phyloP scores from a whole-genome alignment of 2,113 vertebrate genomes.

The Clarias gariepinus region DNA sequence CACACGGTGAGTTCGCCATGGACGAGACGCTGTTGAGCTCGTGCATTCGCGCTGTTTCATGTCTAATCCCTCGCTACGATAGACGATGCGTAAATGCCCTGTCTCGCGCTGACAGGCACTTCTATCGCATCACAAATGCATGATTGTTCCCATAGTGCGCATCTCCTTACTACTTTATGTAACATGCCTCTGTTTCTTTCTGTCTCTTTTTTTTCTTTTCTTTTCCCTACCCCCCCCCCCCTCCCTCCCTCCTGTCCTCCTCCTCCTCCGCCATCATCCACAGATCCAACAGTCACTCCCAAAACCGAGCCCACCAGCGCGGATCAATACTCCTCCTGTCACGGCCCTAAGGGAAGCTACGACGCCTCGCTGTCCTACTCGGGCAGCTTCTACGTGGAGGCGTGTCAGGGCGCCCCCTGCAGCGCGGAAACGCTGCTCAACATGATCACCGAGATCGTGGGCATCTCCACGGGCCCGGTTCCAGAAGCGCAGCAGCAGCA shows the following conservation, averaged over 20 bases:
- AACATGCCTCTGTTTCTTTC: slow-evolving; percentile 59
- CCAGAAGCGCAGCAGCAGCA: slow-evolving; percentile 77
- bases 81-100: too few relatives aligned
- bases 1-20: slow-evolving; percentile 75
- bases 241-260: not conserved
- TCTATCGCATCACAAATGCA: not conserved
- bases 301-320: slow-evolving; percentile 80
- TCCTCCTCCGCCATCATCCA: slow-evolving; percentile 47
- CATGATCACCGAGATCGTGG: slow-evolving; percentile 95
- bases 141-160: slow-evolving; percentile 8
- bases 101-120: not conserved
- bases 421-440: slow-evolving; percentile 94
- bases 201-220: too few relatives aligned
- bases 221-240: too few relatives aligned
- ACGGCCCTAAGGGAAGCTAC: slow-evolving; percentile 77
- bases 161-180: slow-evolving; percentile 28
- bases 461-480: slow-evolving; percentile 85
- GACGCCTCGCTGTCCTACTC: slow-evolving; percentile 90
- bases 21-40: not conserved
- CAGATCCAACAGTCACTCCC: slow-evolving; percentile 82
- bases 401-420: slow-evolving; percentile 87
- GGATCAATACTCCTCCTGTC: slow-evolving; percentile 81
- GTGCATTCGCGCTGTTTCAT: not conserved
- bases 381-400: slow-evolving; percentile 96
- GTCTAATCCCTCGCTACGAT: not conserved